Conservation (phyloP, 2,113 vertebrate genomes). For the Aspidoscelis tigris region DNA sequence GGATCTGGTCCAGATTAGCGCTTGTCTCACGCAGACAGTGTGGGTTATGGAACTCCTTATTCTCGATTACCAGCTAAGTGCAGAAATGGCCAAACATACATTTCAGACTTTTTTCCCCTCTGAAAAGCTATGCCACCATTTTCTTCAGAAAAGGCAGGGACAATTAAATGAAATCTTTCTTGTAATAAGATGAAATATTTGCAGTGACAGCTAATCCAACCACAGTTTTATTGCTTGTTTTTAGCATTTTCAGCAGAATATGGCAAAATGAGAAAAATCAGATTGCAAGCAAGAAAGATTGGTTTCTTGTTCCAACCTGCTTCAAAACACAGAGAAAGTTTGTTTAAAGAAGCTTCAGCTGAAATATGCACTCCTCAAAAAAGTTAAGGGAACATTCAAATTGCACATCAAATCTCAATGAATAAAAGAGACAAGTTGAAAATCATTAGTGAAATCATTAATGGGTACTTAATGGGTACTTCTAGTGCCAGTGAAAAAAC, state of each 20-base stretch:
- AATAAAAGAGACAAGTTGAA: no score
- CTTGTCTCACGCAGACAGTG: no score
- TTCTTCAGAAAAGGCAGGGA: not conserved
- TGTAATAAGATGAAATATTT: not conserved
- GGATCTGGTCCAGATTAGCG: no score
- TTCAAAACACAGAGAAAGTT: conserved; percentile 4
- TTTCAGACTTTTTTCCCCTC: not conserved
- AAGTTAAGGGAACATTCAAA: no score
- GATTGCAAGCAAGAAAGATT: conserved; percentile 20
- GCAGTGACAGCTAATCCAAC: not conserved
- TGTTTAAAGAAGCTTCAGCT: not conserved
- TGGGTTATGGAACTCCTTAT: no score
- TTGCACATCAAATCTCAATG: no score
- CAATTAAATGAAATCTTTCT: no score
- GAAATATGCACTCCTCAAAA: no score
- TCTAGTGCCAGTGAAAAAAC: no score
- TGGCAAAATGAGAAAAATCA: not conserved
- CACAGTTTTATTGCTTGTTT: not conserved
- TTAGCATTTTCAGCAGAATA: not conserved
- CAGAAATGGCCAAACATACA: not conserved
- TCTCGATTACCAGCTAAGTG: not conserved
- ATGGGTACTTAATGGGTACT: no score
- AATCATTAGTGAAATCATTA: no score
- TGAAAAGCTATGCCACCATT: not conserved
- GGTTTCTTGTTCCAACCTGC: conserved; percentile 36